Conservation (phyloP, 2,888 invertebrate species). For the Drosophila diplacantha region DNA sequence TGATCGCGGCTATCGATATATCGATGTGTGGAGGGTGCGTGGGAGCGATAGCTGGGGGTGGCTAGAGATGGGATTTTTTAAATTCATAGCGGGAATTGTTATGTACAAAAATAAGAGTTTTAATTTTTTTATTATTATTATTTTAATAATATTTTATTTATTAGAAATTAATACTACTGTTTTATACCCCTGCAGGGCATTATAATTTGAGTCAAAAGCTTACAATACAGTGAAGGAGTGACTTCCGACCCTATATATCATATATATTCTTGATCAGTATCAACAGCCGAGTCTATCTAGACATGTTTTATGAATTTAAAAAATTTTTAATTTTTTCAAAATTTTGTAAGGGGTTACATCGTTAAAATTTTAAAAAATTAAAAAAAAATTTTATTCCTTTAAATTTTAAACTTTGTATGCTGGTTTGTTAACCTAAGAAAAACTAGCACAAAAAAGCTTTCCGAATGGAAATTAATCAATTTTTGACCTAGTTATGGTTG, state of each 20-base stretch:
- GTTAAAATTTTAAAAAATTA: neutral
- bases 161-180: too few species aligned
- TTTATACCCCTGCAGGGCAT: too few species aligned
- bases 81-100: neutral
- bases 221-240: too few species aligned
- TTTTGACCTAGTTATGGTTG: neutral
- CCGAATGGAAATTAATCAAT: neutral
- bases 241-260: too few species aligned
- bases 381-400: neutral
- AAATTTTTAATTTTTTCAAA: neutral
- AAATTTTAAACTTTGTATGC: neutral
- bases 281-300: too few species aligned
- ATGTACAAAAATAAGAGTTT: too few species aligned
- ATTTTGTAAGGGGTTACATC: neutral
- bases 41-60: slow-evolving; percentile 1
- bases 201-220: too few species aligned
- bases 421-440: too few species aligned
- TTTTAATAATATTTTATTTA: too few species aligned
- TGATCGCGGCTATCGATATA: slow-evolving; percentile 25
- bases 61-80: neutral
- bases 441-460: neutral
- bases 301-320: too few species aligned
- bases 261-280: too few species aligned
- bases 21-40: neutral
- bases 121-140: too few species aligned